Evolutionary conservation across 37 sponge, comb jelly and placozoan genomes (phyloP), one percentile per base, ranked within the genome.

Genomic region (Axinella damicornis): DNA sequence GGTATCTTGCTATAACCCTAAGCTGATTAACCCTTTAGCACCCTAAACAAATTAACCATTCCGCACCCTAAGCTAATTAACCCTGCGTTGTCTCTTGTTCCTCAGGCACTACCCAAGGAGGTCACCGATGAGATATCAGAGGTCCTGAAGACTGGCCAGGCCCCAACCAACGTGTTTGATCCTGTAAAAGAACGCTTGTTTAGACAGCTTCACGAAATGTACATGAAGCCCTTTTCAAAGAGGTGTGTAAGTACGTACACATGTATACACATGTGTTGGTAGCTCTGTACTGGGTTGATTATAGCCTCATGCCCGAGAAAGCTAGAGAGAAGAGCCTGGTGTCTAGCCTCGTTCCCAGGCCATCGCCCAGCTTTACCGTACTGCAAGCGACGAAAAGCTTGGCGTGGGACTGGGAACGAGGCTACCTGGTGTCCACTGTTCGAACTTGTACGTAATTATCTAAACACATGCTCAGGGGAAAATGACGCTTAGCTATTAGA

Each of bases 21-120:
- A n/a, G n/a, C n/a, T n/a, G n/a, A n/a, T n/a, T n/a, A n/a, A n/a
- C n/a, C n/a, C n/a, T n/a, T n/a, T n/a, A n/a, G n/a, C n/a, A n/a
- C n/a, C n/a, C n/a, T n/a, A n/a, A n/a, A n/a, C n/a, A n/a, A n/a
- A n/a, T n/a, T n/a, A n/a, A n/a, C n/a, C n/a, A n/a, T n/a, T n/a
- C n/a, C n/a, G n/a, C n/a, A n/a, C n/a, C n/a, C n/a, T n/a, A n/a
- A n/a, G n/a, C n/a, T n/a, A n/a, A n/a, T n/a, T 9, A 46, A 46
- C 6, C 46, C 9, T 46, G 6, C 9, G 4, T 9, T 46, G 4
- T 9, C 6, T 46, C 46, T 9, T 46, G 46, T 46, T 9, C 19
- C 55, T 27, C 60, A 82, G 88, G 52, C 36, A 25, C 40, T 66
- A 22, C 86, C 91, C 15, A 84, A 90, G 32, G 91, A 79, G 0